These are phyloP conservation scores for Stichodactyla mertensii DNA, from an alignment of 64 coral and sea anemone species.

Conservation along the genomic window DNA sequence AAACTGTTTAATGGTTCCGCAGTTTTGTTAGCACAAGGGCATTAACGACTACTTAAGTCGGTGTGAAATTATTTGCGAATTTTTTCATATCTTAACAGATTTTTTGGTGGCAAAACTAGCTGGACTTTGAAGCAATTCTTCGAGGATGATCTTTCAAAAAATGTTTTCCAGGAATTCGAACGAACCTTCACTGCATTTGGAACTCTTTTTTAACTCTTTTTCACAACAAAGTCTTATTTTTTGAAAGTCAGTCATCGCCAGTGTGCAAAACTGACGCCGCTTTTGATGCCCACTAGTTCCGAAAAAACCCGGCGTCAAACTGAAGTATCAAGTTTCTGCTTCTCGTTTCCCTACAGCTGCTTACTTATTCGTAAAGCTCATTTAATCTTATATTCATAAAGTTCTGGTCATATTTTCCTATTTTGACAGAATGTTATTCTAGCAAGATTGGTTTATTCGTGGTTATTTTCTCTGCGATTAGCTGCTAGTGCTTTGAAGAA, in stretches of 20 bases:
- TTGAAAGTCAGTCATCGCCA: neutral
- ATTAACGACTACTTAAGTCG: neutral
- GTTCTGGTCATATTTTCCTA: neutral
- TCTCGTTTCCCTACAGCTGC: neutral
- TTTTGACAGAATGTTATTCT: neutral
- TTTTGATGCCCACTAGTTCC: neutral
- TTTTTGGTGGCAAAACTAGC: too few relatives aligned
- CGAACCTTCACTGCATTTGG: too few relatives aligned
- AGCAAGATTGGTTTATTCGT: neutral
- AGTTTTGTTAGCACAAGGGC: neutral
- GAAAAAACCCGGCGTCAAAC: neutral
- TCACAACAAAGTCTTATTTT: neutral
- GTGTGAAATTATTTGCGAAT: neutral
- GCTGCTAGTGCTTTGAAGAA: neutral
- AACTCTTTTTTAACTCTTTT: too few relatives aligned
- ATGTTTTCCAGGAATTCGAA: too few relatives aligned
- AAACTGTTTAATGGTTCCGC: neutral
- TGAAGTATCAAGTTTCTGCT: neutral
- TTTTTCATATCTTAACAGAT: neutral
- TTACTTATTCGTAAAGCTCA: neutral
- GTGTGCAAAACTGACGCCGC: neutral
- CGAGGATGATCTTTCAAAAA: too few relatives aligned
- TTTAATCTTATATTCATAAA: neutral
- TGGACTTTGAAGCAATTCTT: too few relatives aligned
- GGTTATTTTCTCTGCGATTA: conserved; percentile 2